Evolutionary conservation across 2,888 invertebrate genomes (phyloP).

Genomic region (Amiota communis): DNA sequence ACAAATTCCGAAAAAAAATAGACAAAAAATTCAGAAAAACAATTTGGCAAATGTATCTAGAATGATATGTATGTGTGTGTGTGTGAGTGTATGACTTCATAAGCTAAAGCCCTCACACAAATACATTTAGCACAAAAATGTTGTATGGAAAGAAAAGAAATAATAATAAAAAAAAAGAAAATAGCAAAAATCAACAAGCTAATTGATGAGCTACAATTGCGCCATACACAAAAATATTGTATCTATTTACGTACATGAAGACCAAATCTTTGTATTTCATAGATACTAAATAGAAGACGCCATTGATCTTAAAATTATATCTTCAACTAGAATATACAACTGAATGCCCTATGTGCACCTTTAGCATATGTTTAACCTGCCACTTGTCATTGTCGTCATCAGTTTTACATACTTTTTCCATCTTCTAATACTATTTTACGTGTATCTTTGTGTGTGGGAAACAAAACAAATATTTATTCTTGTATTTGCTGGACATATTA

Average conservation of each 20-base stretch:
- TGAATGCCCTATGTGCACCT: not conserved
- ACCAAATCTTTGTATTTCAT: not conserved
- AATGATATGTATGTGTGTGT: too few relatives aligned
- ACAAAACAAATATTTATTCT: not conserved
- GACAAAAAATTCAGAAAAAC: not conserved
- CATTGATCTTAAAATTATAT: too few relatives aligned
- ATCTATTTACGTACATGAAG: not conserved
- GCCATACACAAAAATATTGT: not conserved
- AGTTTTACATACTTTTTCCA: too few relatives aligned
- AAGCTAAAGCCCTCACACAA: too few relatives aligned
- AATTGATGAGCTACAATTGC: slow-evolving; percentile 13
- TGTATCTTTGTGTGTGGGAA: not conserved
- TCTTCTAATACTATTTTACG: too few relatives aligned
- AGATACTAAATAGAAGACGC: too few relatives aligned
- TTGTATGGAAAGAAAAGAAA: slow-evolving; percentile 1
- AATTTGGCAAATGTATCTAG: too few relatives aligned
- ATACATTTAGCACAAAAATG: slow-evolving; percentile 38
- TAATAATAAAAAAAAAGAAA: slow-evolving; percentile 30
- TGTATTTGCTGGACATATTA: not conserved
- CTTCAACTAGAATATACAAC: not conserved
- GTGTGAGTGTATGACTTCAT: too few relatives aligned
- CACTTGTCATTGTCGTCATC: slow-evolving; percentile 12
- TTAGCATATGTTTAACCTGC: not conserved
- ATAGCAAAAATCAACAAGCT: not conserved
- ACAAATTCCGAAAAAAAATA: not conserved